Evolutionary conservation across 2,888 invertebrate genomes (phyloP).

Genomic region (Odontocerum albicorne): DNA sequence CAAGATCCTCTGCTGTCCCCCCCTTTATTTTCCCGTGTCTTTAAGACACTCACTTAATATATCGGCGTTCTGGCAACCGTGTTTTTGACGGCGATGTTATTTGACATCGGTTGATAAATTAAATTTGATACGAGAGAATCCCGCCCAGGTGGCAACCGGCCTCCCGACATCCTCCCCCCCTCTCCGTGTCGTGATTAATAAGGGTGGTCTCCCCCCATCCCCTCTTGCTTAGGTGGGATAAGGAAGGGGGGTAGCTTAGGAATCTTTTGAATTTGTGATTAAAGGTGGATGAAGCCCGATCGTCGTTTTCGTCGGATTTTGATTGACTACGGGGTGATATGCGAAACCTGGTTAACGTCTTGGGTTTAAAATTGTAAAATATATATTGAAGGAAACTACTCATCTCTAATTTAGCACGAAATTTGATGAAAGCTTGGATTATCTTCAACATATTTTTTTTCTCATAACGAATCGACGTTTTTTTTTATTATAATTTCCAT

Average conservation of each 20-base stretch:
- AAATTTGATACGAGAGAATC: slow-evolving; percentile 34
- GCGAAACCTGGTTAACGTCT: too few species aligned
- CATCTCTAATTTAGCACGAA: too few species aligned
- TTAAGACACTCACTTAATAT: slow-evolving; percentile 27
- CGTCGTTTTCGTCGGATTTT: too few species aligned
- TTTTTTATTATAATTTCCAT: too few species aligned
- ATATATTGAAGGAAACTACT: too few species aligned
- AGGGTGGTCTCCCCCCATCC: slow-evolving; percentile 5
- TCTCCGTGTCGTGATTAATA: slow-evolving; percentile 7
- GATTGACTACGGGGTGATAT: too few species aligned
- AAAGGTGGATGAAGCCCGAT: slow-evolving; percentile 6
- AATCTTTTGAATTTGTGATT: slow-evolving; percentile 24
- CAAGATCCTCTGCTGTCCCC: slow-evolving; percentile 2
- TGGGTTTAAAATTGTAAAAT: too few species aligned
- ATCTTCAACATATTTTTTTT: too few species aligned
- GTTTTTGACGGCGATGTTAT: slow-evolving; percentile 32
- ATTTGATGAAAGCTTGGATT: too few species aligned
- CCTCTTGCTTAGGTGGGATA: neutral
- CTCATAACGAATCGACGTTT: too few species aligned
- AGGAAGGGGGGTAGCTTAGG: slow-evolving; percentile 1
- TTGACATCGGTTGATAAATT: slow-evolving; percentile 38
- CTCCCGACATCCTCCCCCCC: neutral
- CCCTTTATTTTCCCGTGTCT: slow-evolving; percentile 4
- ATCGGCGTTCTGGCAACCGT: slow-evolving; percentile 37
- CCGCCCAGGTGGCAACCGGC: slow-evolving; percentile 9